Conservation (phyloP, 1,140 invertebrate species). For the Octopus sinensis region DNA sequence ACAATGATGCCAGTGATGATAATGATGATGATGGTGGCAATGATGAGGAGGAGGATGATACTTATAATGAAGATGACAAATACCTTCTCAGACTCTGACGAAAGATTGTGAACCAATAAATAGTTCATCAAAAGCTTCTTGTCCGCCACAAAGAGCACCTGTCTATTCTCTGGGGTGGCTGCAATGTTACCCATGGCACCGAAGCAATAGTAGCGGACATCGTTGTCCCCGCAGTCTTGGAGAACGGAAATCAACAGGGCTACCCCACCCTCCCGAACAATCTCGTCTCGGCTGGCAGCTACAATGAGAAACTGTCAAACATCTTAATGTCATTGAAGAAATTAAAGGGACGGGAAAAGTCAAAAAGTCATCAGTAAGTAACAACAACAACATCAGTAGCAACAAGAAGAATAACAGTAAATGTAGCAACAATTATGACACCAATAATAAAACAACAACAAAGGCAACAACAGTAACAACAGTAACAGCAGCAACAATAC, state of each 20-base stretch:
- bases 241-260: neutral
- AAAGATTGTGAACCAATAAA: slow-evolving; percentile 1
- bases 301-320: neutral
- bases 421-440: too few relatives aligned
- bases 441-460: too few relatives aligned
- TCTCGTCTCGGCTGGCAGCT: neutral
- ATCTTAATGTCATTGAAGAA: neutral
- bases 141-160: neutral
- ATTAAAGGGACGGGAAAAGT: too few relatives aligned
- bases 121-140: neutral
- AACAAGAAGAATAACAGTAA: too few relatives aligned
- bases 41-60: neutral
- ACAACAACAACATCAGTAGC: too few relatives aligned
- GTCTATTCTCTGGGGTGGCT: neutral
- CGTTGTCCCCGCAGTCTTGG: neutral
- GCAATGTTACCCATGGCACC: slow-evolving; percentile 8
- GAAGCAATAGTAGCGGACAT: slow-evolving; percentile 3
- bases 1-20: neutral
- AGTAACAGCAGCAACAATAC: too few relatives aligned
- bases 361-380: too few relatives aligned
- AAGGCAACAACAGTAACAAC: too few relatives aligned
- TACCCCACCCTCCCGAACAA: neutral
- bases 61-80: neutral
- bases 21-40: neutral
- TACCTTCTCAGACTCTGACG: slow-evolving; percentile 7